phyloP scores from a whole-genome alignment of 2,888 invertebrate genomes.

The Rhorus exstirpatorius region DNA sequence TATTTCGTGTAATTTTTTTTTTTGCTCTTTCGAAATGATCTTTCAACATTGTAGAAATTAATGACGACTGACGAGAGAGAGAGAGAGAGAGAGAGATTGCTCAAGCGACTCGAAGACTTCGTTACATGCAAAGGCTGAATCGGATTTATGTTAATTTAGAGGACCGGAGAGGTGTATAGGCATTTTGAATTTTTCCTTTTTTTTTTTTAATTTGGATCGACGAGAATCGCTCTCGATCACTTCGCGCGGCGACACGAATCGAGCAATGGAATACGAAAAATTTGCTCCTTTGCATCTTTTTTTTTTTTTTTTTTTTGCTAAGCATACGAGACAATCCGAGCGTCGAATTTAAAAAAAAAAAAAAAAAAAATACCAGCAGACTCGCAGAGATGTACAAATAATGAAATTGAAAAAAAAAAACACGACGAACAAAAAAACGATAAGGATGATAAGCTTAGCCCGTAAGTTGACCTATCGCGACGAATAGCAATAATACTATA shows the following conservation, averaged over 20 bases:
- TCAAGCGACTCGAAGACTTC: slow-evolving; percentile 51
- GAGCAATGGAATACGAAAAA: slow-evolving; percentile 12
- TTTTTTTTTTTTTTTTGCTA: too few relatives aligned
- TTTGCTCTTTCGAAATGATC: slow-evolving; percentile 18
- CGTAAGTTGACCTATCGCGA: slow-evolving; percentile 79
- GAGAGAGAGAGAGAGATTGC: too few relatives aligned
- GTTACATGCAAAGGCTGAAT: slow-evolving; percentile 70
- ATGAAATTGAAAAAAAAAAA: slow-evolving; percentile 20
- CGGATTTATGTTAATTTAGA: slow-evolving; percentile 60
- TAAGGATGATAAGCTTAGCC: slow-evolving; percentile 71
- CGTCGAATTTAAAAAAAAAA: slow-evolving; percentile 66
- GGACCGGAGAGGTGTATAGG: slow-evolving; percentile 26
- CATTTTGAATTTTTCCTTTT: slow-evolving; percentile 40
- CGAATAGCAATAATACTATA: slow-evolving; percentile 81
- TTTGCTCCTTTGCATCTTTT: slow-evolving; percentile 60
- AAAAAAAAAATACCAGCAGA: slow-evolving; percentile 68
- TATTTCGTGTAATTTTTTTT: slow-evolving; percentile 30
- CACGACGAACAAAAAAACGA: slow-evolving; percentile 4
- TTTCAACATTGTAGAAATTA: slow-evolving; percentile 53
- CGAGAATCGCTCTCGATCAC: slow-evolving; percentile 8
- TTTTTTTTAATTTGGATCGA: slow-evolving; percentile 2
- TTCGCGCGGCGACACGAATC: slow-evolving; percentile 19
- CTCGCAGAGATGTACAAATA: slow-evolving; percentile 80
- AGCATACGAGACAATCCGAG: slow-evolving; percentile 72
- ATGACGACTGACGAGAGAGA: slow-evolving; percentile 20